Evolutionary conservation across 2,888 invertebrate genomes (phyloP).

Genomic region (Nymphalis urticae): DNA sequence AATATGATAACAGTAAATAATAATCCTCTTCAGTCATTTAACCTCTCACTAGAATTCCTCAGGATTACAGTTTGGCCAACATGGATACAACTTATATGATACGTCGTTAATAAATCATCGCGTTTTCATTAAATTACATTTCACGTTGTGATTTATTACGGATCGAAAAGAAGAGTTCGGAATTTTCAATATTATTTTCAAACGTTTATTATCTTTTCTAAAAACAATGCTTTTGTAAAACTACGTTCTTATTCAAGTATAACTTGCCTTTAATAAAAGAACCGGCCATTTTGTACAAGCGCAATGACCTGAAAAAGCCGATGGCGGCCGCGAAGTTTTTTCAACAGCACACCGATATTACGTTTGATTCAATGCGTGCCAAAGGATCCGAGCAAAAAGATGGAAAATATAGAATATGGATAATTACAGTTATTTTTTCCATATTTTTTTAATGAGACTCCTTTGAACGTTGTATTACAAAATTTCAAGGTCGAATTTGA

Average conservation of each 20-base stretch:
- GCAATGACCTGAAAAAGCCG: slow-evolving; percentile 39
- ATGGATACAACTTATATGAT: too few species aligned
- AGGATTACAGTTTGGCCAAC: too few species aligned
- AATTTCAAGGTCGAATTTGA: too few species aligned
- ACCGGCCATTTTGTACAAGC: slow-evolving; percentile 37
- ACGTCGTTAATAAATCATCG: too few species aligned
- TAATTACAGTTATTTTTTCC: slow-evolving; percentile 18
- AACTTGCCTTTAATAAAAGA: slow-evolving; percentile 34
- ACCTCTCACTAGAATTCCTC: too few species aligned
- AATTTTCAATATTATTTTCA: slow-evolving; percentile 3
- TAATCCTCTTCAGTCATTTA: too few species aligned
- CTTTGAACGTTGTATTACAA: too few species aligned
- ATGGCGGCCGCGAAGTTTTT: slow-evolving; percentile 36
- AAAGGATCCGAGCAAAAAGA: slow-evolving; percentile 22
- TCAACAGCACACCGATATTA: slow-evolving; percentile 33
- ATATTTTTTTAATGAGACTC: not conserved
- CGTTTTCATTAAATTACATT: too few species aligned
- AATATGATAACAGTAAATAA: too few species aligned
- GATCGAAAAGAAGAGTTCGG: not conserved
- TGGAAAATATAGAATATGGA: slow-evolving; percentile 16
- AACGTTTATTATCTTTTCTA: slow-evolving; percentile 10
- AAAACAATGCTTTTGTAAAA: slow-evolving; percentile 29
- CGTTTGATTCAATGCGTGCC: slow-evolving; percentile 37
- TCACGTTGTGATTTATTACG: too few species aligned
- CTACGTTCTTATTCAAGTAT: slow-evolving; percentile 27